phyloP scores from a whole-genome alignment of 2,113 vertebrate genomes.

The Uropsilus gracilis region DNA sequence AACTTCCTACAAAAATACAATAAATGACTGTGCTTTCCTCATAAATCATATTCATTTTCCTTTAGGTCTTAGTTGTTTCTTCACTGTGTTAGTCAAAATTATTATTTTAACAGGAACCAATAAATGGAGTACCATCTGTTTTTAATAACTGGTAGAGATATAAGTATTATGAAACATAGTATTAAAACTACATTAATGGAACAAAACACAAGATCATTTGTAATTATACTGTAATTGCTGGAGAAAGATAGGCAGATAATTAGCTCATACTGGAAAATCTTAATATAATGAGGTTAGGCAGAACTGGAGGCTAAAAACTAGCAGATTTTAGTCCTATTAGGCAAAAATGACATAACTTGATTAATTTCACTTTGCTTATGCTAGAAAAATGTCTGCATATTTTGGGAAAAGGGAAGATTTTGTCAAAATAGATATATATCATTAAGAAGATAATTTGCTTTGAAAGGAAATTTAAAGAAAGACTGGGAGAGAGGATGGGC shows the following conservation, averaged over 20 bases:
- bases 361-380: not conserved
- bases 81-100: not conserved
- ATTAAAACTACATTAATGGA: not conserved
- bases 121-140: not conserved
- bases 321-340: not conserved
- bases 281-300: not conserved
- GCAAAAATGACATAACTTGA: not conserved
- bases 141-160: not conserved
- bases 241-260: not conserved
- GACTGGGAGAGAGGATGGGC: not conserved
- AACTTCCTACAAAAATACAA: constrained; percentile 41
- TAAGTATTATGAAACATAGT: not conserved
- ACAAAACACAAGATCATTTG: not conserved
- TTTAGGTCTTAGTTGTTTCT: not conserved
- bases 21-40: not conserved
- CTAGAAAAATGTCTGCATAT: not conserved
- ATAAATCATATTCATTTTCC: not conserved
- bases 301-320: not conserved
- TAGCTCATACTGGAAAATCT: not conserved
- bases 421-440: not conserved
- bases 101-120: not conserved
- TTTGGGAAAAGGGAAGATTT: not conserved
- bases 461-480: not conserved
- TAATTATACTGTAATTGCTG: not conserved
- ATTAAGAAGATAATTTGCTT: constrained; percentile 1